Percentiles rank a stretch among this genome's conserved stretches.
phyloP scores from a whole-genome alignment of 2,113 vertebrate genomes.

The Myrmophylax atrothorax region DNA sequence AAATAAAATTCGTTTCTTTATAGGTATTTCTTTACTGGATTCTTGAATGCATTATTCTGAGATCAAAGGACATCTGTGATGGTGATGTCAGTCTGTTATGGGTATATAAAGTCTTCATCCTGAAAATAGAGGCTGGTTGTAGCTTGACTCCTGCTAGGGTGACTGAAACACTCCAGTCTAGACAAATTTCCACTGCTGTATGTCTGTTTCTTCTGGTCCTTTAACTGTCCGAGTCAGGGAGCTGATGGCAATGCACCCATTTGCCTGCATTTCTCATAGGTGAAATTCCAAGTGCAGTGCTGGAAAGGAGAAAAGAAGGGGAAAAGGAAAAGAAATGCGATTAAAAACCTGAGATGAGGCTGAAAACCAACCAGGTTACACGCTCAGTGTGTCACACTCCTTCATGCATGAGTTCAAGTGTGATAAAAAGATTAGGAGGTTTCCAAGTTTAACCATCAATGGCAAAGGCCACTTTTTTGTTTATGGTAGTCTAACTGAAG shows the following conservation, averaged over 20 bases:
- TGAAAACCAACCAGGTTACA: neutral
- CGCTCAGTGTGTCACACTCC: neutral
- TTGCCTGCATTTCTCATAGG: neutral
- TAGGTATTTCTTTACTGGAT: neutral
- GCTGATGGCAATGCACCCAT: neutral
- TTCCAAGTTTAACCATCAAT: neutral
- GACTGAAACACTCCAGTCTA: rapidly evolving
- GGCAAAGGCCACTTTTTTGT: neutral
- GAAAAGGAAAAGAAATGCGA: neutral
- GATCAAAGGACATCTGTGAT: neutral
- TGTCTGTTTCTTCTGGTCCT: neutral
- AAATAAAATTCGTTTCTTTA: neutral
- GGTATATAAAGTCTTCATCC: neutral
- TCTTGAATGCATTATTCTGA: neutral
- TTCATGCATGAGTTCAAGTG: neutral
- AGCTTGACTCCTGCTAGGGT: neutral
- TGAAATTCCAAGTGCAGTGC: neutral
- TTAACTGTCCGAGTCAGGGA: neutral
- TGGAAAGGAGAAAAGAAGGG: neutral
- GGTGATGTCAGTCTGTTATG: neutral
- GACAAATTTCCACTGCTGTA: neutral
- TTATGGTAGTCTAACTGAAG: neutral
- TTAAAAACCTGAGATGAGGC: neutral
- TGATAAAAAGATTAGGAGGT: neutral
- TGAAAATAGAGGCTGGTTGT: neutral